Conservation (phyloP, 2,888 invertebrate genomes). For the Pecten maximus region DNA sequence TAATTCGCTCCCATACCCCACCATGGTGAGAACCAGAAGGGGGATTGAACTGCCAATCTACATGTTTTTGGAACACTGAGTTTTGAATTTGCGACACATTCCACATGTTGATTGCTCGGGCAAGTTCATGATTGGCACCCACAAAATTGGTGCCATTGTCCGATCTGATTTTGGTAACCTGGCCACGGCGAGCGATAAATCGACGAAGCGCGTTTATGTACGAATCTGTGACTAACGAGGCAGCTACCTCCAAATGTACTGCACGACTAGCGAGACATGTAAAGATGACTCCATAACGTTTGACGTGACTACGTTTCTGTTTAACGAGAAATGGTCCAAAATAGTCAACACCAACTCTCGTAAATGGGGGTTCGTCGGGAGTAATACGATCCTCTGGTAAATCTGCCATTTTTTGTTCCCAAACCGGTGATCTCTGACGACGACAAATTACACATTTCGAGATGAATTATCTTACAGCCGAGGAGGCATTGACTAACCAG, state of each 20-base stretch:
- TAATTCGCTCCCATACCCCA: too few relatives aligned
- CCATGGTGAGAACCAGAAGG: too few relatives aligned
- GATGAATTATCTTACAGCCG: slow-evolving; percentile 19
- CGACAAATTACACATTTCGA: slow-evolving; percentile 45
- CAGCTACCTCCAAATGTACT: slow-evolving; percentile 48
- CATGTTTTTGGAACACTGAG: slow-evolving; percentile 44
- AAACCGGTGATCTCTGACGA: not conserved
- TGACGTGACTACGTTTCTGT: slow-evolving; percentile 49
- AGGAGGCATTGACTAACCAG: slow-evolving; percentile 39
- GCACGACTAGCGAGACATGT: slow-evolving; percentile 53
- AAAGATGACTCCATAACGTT: slow-evolving; percentile 61
- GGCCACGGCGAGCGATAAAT: slow-evolving; percentile 44
- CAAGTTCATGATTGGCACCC: slow-evolving; percentile 54
- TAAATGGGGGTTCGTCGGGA: slow-evolving; percentile 54
- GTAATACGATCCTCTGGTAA: slow-evolving; percentile 44
- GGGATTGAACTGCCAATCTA: slow-evolving; percentile 58
- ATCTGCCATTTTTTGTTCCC: slow-evolving; percentile 48
- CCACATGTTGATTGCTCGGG: slow-evolving; percentile 50
- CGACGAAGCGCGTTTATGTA: slow-evolving; percentile 42
- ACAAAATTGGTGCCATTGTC: slow-evolving; percentile 54
- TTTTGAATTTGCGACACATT: slow-evolving; percentile 48
- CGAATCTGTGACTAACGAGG: slow-evolving; percentile 46
- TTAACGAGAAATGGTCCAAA: slow-evolving; percentile 63
- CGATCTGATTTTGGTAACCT: slow-evolving; percentile 36
- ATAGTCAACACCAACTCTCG: slow-evolving; percentile 57